Evolutionary conservation across 2,797 vertebrate species (phyloP).

Genomic region (Helarctos malayanus): DNA sequence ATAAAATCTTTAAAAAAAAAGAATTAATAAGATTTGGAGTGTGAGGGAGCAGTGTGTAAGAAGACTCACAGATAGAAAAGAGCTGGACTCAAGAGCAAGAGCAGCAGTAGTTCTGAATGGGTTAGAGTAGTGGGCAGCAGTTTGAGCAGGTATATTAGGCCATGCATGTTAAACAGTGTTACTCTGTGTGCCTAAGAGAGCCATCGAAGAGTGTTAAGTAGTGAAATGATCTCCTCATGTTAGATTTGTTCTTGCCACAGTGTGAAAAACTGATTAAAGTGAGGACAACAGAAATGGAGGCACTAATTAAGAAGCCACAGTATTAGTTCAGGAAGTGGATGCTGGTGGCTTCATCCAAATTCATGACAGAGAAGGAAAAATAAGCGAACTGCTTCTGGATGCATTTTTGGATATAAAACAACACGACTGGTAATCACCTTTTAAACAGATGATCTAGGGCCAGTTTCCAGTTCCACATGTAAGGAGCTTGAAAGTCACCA

Average conservation of each 20-base stretch:
- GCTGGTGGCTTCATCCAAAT: neutral
- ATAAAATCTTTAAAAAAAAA: neutral
- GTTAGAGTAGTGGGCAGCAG: neutral
- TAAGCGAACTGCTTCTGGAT: neutral
- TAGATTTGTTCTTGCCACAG: neutral
- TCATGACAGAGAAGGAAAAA: neutral
- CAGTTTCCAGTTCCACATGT: neutral
- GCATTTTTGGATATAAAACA: neutral
- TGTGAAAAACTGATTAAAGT: slow-evolving; percentile 35
- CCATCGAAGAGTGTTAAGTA: neutral
- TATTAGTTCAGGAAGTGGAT: neutral
- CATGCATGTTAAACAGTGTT: neutral
- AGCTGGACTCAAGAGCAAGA: neutral
- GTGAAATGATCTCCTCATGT: neutral
- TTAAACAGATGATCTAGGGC: neutral
- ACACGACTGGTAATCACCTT: neutral
- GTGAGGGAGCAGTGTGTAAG: neutral
- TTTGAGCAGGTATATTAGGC: slow-evolving; percentile 2
- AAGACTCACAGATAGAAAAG: neutral
- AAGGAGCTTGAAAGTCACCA: neutral
- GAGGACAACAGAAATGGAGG: neutral
- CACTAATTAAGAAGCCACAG: neutral
- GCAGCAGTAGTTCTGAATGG: neutral
- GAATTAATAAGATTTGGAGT: neutral
- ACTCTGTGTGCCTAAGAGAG: neutral